These are phyloP conservation scores for Ischnura elegans DNA, from an alignment of 2,888 invertebrate species.

Conservation along the genomic window DNA sequence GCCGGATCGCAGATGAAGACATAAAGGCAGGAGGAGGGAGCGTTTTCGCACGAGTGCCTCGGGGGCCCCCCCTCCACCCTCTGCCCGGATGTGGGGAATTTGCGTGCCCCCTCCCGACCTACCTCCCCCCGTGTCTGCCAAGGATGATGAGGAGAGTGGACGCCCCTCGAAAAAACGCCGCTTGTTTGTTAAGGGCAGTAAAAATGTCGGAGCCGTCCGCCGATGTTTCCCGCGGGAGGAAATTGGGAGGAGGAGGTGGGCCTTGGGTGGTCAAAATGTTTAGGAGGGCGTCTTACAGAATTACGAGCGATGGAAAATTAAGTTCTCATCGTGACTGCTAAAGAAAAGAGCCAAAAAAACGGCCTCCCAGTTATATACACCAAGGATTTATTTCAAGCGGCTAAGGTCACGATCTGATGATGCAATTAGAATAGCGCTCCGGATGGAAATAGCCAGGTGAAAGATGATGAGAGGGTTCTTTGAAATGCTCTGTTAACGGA, in stretches of 20 bases:
- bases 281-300: not conserved
- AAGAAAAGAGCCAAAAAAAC: not conserved
- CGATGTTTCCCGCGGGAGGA: not conserved
- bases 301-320: not conserved
- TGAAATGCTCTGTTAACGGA: not conserved
- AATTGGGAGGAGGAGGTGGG: not conserved
- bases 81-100: not conserved
- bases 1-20: conserved; percentile 21
- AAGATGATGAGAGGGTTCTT: not conserved
- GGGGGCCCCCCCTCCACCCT: not conserved
- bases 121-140: no score
- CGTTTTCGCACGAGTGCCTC: not conserved
- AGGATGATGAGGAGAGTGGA: not conserved
- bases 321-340: not conserved
- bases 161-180: not conserved
- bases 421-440: not conserved
- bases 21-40: not conserved
- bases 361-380: not conserved
- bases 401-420: not conserved
- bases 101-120: not conserved
- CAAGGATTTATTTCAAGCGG: not conserved
- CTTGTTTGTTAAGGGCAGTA: not conserved
- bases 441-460: not conserved
- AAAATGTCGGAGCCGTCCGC: not conserved
- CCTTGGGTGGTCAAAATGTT: not conserved